Evolutionary conservation across 2,888 invertebrate genomes (phyloP).

Genomic region (Acrocyrtus sp.): DNA sequence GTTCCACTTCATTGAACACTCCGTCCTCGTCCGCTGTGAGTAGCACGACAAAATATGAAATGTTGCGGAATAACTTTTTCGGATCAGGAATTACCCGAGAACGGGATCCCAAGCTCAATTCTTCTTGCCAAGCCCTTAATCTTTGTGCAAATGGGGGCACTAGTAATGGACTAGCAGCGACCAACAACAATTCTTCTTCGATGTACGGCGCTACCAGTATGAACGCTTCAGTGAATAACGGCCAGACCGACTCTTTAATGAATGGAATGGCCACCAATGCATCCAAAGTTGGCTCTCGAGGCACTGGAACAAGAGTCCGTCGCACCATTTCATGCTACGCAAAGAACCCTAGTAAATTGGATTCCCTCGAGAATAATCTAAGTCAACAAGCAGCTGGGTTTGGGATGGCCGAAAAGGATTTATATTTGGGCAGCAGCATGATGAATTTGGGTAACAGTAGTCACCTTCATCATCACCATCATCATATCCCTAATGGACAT

Average conservation of each 20-base stretch:
- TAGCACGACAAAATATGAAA: constrained; percentile 43
- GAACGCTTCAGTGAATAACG: constrained; percentile 28
- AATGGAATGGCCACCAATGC: constrained; percentile 22
- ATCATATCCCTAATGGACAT: constrained; percentile 35
- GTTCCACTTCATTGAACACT: constrained; percentile 13
- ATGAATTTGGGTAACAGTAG: constrained; percentile 36
- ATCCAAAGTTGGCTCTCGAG: constrained; percentile 38
- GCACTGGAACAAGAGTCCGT: constrained; percentile 46
- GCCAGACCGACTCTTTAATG: constrained; percentile 38
- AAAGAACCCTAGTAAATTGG: constrained; percentile 55
- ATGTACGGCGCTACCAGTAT: constrained; percentile 41
- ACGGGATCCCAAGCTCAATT: constrained; percentile 52
- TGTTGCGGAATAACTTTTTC: constrained; percentile 44
- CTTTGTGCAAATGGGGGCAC: constrained; percentile 47
- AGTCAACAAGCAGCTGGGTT: constrained; percentile 48
- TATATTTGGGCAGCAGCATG: constrained; percentile 38
- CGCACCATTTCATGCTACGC: constrained; percentile 60
- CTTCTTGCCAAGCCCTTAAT: constrained; percentile 57
- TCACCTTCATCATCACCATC: constrained; percentile 39
- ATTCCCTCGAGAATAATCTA: constrained; percentile 51
- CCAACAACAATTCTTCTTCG: constrained; percentile 22
- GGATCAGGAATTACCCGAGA: constrained; percentile 41
- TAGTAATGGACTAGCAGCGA: constrained; percentile 10
- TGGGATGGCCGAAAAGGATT: constrained; percentile 35
- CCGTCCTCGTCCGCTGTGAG: constrained; percentile 14